Conservation (phyloP, 1,140 invertebrate genomes). For the Drosophila trapezifrons region DNA sequence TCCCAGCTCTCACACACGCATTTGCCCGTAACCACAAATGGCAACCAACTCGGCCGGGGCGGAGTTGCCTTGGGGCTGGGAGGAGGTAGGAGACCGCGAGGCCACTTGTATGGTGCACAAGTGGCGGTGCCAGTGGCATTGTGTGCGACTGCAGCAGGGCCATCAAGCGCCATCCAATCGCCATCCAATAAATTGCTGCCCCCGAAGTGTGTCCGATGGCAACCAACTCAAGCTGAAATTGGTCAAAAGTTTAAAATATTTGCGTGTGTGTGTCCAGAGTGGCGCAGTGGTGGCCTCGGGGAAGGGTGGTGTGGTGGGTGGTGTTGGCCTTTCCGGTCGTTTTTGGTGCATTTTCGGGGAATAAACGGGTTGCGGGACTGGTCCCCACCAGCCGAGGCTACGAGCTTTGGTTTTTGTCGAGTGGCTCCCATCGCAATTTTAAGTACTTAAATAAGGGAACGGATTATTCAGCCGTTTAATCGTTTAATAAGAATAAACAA, state of each 20-base stretch:
- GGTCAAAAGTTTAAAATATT: conserved; percentile 83
- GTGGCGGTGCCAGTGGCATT: conserved; percentile 38
- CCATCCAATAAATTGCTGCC: conserved; percentile 80
- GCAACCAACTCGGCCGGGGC: conserved; percentile 22
- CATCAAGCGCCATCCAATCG: conserved; percentile 58
- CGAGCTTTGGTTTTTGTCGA: conserved; percentile 21
- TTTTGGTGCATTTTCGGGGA: conserved; percentile 71
- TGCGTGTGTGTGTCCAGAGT: conserved; percentile 63
- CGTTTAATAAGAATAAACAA: conserved; percentile 41
- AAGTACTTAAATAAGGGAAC: background rate
- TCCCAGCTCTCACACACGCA: conserved; percentile 27
- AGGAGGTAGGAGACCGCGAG: conserved; percentile 62
- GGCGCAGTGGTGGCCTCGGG: conserved; percentile 17
- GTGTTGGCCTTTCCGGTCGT: conserved; percentile 39
- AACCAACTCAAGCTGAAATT: conserved; percentile 79
- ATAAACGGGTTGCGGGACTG: conserved; percentile 58
- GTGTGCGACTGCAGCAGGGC: conserved; percentile 42
- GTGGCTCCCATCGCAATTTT: conserved; percentile 12
- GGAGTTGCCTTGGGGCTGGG: conserved; percentile 3
- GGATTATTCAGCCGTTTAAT: conserved; percentile 12
- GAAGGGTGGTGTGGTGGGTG: background rate
- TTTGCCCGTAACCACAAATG: conserved; percentile 64
- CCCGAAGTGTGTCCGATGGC: conserved; percentile 29
- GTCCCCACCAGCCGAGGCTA: conserved; percentile 3
- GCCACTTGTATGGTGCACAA: conserved; percentile 64